Base-by-base conservation (phyloP, 2,888 invertebrate genomes). In the Latheticus oryzae region DNA sequence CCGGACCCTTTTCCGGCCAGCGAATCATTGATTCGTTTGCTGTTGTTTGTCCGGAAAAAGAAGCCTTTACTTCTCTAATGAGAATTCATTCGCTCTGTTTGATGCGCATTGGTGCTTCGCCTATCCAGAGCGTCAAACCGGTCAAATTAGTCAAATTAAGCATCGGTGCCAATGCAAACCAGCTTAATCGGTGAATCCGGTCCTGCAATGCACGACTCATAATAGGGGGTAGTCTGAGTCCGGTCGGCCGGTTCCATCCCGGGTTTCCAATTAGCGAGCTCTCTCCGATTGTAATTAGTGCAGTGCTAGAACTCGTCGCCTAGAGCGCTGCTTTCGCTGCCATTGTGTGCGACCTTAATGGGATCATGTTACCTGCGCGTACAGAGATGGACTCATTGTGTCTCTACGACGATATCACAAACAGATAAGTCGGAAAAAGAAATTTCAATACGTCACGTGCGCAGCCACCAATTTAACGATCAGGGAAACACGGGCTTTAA, bases 191-290 rank as follows among this genome's bases (percentile, higher is more conserved):
- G 7, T 17, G 40, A 9, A 24, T 42, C 43, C 52, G 32, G 43
- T 35, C 33, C 23, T 42, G 43, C 43, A 16, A 15, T 12, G 21
- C 5, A 5, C 21, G 9, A 54, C 28, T 47, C 47, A 55, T 50
- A 50, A 47, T 38, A 50, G 42, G 23, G 24, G 48, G n/a, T n/a
- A 48, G 13, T 35, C 37, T 37, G 13, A 9, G 43, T 24, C 40
- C 56, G 63, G 63, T 64, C 63, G 58, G 54, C 62, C 58, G 56
- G 58, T 54, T 45, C 57, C 47, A 60, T 61, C 65, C 66, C 64
- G 48, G 60, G 65, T 61, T 62, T 63, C 68, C 66, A 69, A 69
- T 69, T 69, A 69, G 63, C 64, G 60, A 62, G 40, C 55, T 58
- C 57, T 60, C 56, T 61, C 62, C 60, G 64, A 65, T 67, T 64